Conservation (phyloP, 2,797 vertebrate genomes). For the Tapera naevia region DNA sequence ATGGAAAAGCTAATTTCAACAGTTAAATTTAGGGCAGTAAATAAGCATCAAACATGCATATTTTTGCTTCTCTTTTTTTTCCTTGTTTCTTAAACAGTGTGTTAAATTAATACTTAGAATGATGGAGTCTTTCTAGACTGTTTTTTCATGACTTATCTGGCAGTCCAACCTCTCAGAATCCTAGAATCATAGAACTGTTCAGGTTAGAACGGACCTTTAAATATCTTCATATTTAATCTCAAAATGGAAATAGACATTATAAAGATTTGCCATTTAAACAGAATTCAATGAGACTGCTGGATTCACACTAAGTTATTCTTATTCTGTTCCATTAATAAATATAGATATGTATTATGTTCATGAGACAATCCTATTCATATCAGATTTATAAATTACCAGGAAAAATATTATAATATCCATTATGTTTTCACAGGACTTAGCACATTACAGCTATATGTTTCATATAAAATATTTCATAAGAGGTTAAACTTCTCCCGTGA, state of each 20-base stretch:
- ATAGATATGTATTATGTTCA: background rate
- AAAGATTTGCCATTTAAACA: background rate
- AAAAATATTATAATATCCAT: background rate
- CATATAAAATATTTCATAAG: background rate
- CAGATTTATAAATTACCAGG: background rate
- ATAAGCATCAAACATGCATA: background rate
- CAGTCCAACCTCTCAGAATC: too few species aligned
- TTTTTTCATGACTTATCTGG: background rate
- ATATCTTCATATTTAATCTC: background rate
- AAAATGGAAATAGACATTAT: constrained; percentile 1
- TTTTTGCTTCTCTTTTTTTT: background rate
- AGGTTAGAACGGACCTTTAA: too few species aligned
- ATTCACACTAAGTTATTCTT: background rate
- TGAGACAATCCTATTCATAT: background rate
- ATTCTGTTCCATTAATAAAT: background rate
- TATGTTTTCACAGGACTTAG: background rate
- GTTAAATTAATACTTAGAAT: background rate
- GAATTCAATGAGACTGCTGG: background rate
- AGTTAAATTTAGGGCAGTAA: background rate
- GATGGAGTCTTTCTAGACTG: background rate
- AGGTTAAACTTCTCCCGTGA: background rate
- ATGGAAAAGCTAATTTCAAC: background rate
- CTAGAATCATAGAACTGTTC: too few species aligned
- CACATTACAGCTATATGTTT: background rate
- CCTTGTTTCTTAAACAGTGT: background rate